Conservation (phyloP, 1,140 invertebrate genomes). For the Pachyrhynchus sulphureomaculatus region DNA sequence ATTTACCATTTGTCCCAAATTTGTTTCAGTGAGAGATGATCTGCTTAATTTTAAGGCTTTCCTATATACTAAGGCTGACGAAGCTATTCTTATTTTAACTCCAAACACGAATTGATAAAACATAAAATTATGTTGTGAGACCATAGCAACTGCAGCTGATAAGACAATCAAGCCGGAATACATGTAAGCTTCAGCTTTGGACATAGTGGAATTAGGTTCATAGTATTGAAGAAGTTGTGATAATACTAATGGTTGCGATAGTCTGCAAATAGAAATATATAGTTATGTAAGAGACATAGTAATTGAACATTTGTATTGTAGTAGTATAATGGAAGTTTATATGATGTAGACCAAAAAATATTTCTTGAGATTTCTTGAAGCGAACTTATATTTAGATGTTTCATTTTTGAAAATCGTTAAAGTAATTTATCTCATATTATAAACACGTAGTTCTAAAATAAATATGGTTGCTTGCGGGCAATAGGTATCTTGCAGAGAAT, state of each 20-base stretch:
- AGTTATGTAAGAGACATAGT: neutral
- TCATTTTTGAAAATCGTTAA: too few species aligned
- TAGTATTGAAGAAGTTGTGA: slow-evolving; percentile 57
- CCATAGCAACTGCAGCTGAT: slow-evolving; percentile 60
- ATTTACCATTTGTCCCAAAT: slow-evolving; percentile 83
- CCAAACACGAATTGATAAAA: slow-evolving; percentile 70
- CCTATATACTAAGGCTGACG: slow-evolving; percentile 73
- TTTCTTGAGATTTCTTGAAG: too few species aligned
- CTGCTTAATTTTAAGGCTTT: slow-evolving; percentile 66
- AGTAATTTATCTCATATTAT: too few species aligned
- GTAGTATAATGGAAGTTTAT: neutral
- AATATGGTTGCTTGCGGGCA: too few species aligned
- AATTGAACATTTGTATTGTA: neutral
- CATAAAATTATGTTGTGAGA: slow-evolving; percentile 77
- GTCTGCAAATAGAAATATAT: slow-evolving; percentile 30
- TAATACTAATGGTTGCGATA: slow-evolving; percentile 37
- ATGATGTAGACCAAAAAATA: neutral
- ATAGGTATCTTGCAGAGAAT: too few species aligned
- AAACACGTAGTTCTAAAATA: too few species aligned
- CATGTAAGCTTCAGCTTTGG: slow-evolving; percentile 60
- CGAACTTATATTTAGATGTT: too few species aligned
- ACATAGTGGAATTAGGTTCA: slow-evolving; percentile 44
- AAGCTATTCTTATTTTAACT: slow-evolving; percentile 78
- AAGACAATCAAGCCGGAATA: slow-evolving; percentile 70
- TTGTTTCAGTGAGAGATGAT: slow-evolving; percentile 71